These are phyloP conservation scores for Cataglyphis albicans DNA, from an alignment of 2,888 invertebrate species.

Conservation along the genomic window DNA sequence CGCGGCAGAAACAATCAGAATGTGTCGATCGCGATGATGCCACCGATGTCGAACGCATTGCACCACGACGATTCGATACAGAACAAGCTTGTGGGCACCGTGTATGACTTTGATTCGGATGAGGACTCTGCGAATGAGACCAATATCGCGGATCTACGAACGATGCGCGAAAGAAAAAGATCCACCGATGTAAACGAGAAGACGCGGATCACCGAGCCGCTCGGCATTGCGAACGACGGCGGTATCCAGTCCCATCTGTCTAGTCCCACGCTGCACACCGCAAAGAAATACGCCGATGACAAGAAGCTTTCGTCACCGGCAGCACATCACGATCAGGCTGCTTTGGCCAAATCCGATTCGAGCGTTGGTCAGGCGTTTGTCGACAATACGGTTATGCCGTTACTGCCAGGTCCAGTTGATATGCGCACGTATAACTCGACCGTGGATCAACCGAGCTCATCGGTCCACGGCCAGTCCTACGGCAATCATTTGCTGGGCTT, in stretches of 20 bases:
- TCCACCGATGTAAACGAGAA: slow-evolving; percentile 83
- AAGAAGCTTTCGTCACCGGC: slow-evolving; percentile 81
- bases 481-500: slow-evolving; percentile 90
- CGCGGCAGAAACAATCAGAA: slow-evolving; percentile 74
- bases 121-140: slow-evolving; percentile 93
- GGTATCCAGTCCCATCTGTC: slow-evolving; percentile 72
- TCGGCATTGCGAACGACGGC: slow-evolving; percentile 70
- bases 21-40: slow-evolving; percentile 67
- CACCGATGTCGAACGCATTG: slow-evolving; percentile 75
- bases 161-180: slow-evolving; percentile 92
- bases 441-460: slow-evolving; percentile 88
- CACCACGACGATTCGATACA: slow-evolving; percentile 91
- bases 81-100: slow-evolving; percentile 94
- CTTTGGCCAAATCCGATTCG: slow-evolving; percentile 72
- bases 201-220: slow-evolving; percentile 67
- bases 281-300: slow-evolving; percentile 78
- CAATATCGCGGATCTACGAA: slow-evolving; percentile 91
- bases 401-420: slow-evolving; percentile 95
- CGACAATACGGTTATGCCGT: slow-evolving; percentile 90
- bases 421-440: slow-evolving; percentile 94
- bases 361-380: slow-evolving; percentile 85
- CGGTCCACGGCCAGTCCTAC: slow-evolving; percentile 88
- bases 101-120: slow-evolving; percentile 94
- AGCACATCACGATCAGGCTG: slow-evolving; percentile 66
- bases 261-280: slow-evolving; percentile 72